phyloP scores from a whole-genome alignment of 2,113 vertebrate species.

The Bubo blakistoni region DNA sequence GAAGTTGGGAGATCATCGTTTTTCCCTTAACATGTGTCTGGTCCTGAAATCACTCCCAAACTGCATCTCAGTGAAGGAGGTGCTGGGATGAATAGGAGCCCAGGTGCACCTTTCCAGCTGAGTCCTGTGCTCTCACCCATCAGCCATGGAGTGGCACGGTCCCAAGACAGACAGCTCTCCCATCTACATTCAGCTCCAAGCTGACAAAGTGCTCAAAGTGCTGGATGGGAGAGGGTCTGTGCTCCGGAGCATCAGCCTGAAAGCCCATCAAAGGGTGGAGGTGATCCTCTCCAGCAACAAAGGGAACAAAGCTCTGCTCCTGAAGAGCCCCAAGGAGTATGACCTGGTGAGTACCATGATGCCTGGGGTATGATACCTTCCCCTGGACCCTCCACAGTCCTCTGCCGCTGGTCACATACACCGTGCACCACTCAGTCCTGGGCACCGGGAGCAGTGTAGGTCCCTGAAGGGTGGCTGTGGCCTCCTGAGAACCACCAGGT shows the following conservation, averaged over 20 bases:
- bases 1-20: background rate
- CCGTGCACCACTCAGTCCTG: background rate
- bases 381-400: background rate
- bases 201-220: constrained; percentile 78
- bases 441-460: background rate
- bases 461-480: background rate
- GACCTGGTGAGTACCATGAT: constrained; percentile 80
- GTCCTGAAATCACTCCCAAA: background rate
- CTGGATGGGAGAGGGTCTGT: constrained; percentile 72
- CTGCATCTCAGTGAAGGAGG: background rate
- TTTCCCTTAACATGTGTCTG: background rate
- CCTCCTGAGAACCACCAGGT: background rate
- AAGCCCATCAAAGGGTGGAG: constrained; percentile 66
- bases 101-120: background rate
- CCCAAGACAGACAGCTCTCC: constrained; percentile 66
- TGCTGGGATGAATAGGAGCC: background rate
- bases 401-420: background rate
- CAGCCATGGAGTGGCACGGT: constrained; percentile 90
- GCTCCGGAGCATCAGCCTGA: constrained; percentile 77
- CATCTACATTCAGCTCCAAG: constrained; percentile 75
- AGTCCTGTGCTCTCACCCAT: background rate
- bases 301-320: constrained; percentile 74
- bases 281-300: constrained; percentile 80
- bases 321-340: constrained; percentile 93
- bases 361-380: background rate